Conservation (phyloP, 2,888 invertebrate species). For the Emmelina monodactyla region DNA sequence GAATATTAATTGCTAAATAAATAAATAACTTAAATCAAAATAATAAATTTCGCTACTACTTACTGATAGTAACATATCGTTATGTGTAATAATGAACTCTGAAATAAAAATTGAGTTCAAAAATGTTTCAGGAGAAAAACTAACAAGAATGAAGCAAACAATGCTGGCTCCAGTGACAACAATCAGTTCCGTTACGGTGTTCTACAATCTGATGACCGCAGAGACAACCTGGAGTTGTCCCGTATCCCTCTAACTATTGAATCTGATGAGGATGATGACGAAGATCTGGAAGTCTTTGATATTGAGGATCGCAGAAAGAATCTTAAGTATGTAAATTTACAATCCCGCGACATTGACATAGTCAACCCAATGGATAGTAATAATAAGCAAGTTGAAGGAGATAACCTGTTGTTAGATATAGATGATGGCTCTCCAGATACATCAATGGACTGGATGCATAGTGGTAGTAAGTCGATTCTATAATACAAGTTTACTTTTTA, state of each 20-base stretch:
- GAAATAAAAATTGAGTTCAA: no score
- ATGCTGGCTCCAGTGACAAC: slow-evolving; percentile 33
- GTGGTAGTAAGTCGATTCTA: slow-evolving; percentile 47
- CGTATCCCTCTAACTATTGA: slow-evolving; percentile 55
- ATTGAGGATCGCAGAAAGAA: slow-evolving; percentile 53
- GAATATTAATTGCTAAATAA: no score
- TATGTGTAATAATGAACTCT: no score
- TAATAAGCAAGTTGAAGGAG: slow-evolving; percentile 25
- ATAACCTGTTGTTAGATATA: slow-evolving; percentile 48
- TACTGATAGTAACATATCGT: no score
- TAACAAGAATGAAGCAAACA: slow-evolving; percentile 29
- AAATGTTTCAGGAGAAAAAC: slow-evolving; percentile 48
- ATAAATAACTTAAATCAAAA: no score
- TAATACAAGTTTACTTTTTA: slow-evolving; percentile 22
- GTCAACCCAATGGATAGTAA: slow-evolving; percentile 27
- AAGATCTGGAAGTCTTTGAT: slow-evolving; percentile 58
- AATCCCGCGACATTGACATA: slow-evolving; percentile 45
- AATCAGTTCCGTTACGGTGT: slow-evolving; percentile 62
- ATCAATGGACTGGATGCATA: slow-evolving; percentile 49
- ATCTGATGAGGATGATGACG: slow-evolving; percentile 58
- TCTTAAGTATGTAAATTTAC: slow-evolving; percentile 49
- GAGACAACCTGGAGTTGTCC: slow-evolving; percentile 50
- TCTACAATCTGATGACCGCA: slow-evolving; percentile 48
- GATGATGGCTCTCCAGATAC: slow-evolving; percentile 44
- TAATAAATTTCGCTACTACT: no score